Evolutionary conservation across 35 echinoderm and acorn worm genomes (phyloP).

Genomic region (Holothuria glaberrima): DNA sequence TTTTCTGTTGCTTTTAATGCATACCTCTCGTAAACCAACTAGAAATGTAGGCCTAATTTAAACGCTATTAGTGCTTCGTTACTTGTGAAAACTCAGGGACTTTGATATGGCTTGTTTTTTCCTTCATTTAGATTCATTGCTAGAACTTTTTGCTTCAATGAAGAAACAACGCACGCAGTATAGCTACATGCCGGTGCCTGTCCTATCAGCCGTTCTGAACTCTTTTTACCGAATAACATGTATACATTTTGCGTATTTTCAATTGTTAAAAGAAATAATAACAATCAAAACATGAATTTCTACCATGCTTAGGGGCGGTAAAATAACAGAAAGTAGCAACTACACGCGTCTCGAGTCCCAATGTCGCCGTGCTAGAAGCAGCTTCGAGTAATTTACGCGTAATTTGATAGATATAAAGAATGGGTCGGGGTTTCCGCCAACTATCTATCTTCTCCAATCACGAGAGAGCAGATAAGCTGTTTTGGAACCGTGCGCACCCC

Average conservation of each 20-base stretch:
- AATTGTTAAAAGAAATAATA: constrained; percentile 19
- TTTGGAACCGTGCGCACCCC: constrained; percentile 64
- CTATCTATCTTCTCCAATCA: constrained; percentile 89
- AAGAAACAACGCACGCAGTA: no score
- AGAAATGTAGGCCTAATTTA: constrained; percentile 61
- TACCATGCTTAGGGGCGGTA: constrained; percentile 33
- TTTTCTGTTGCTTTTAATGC: constrained; percentile 64
- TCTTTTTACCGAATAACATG: background rate
- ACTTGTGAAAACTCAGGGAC: background rate
- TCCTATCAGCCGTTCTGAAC: constrained; percentile 4
- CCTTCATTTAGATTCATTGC: no score
- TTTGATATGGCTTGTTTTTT: no score
- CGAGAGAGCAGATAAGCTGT: constrained; percentile 80
- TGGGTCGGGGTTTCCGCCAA: constrained; percentile 85
- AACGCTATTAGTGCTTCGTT: constrained; percentile 56
- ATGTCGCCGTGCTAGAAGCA: constrained; percentile 69
- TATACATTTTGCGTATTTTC: constrained; percentile 4
- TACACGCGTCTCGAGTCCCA: constrained; percentile 40
- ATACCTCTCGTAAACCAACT: constrained; percentile 51
- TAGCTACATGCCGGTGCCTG: no score
- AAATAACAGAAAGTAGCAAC: constrained; percentile 52
- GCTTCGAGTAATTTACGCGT: constrained; percentile 86
- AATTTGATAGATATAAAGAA: constrained; percentile 93
- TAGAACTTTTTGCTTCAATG: no score
- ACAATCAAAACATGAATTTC: constrained; percentile 47